A percentile compares a stretch with the other conserved stretches of the same genome.
phyloP scores from a whole-genome alignment of 2,888 invertebrate species.

The Urechis unicinctus region DNA sequence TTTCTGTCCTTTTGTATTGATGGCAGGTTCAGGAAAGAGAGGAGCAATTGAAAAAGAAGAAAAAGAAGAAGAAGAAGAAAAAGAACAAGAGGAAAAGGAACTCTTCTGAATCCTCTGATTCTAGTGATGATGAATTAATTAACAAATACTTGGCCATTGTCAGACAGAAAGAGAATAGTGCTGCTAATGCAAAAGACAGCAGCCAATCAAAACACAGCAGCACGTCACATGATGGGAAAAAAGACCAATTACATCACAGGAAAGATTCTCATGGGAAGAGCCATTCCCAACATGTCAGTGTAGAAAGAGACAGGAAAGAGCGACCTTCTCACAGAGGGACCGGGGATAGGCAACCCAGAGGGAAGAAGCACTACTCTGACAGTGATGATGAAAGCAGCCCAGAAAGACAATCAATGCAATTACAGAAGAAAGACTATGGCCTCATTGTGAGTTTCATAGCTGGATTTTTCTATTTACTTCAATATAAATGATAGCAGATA shows the following conservation, averaged over 20 bases:
- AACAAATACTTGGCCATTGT: conserved; percentile 39
- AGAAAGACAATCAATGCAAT: not conserved
- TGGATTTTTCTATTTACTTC: no score
- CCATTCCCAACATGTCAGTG: not conserved
- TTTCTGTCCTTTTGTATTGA: not conserved
- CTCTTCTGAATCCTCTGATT: conserved; percentile 22
- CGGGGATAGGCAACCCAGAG: conserved; percentile 3
- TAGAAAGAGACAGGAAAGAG: not conserved
- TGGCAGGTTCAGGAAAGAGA: conserved; percentile 12
- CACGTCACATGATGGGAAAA: not conserved
- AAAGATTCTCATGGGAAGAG: not conserved
- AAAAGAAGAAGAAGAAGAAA: conserved; percentile 54
- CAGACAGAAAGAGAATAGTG: conserved; percentile 27
- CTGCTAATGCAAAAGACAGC: not conserved
- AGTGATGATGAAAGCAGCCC: not conserved
- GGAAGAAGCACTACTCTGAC: no score
- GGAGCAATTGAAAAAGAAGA: conserved; percentile 15
- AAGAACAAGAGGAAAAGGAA: conserved; percentile 32
- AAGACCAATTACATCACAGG: not conserved
- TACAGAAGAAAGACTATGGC: no score
- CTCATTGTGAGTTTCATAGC: no score
- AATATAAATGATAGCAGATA: no score
- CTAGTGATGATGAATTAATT: conserved; percentile 33
- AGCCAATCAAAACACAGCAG: not conserved
- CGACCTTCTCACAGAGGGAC: not conserved